Base-by-base conservation (phyloP, 2,797 vertebrate species). In the Luscinia luscinia region DNA sequence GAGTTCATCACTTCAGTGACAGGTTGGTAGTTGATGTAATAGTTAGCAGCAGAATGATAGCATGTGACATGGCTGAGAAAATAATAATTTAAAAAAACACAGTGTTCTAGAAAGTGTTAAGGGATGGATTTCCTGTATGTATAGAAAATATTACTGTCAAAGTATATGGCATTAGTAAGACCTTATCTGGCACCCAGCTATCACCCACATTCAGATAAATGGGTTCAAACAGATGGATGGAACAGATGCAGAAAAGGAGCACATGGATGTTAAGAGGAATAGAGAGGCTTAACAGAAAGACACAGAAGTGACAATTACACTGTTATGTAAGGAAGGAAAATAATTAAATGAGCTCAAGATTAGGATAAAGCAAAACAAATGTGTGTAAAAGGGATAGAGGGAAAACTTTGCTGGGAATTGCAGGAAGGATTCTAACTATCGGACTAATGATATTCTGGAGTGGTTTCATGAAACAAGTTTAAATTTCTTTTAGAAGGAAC, bases 161-260 rank as follows among this genome's bases (percentile, higher is more conserved):
- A 58, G 40, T 59, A 13, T 43, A 3, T 46, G 70, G 70, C 66
- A 72, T 85, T 64, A 49, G n/a, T 22, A 74, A 78, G 62, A 20
- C 30, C 62, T 78, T 68, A 16, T n/a, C 38, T 54, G n/a, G 38
- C 75, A 67, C 62, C 38, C 34, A 28, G 0, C 43, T 70, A 2
- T 84, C 69, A 52, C 54, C 73, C 30, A 8, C 49, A 4, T 46
- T 57, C 30, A 38, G 77, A 64, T 54, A 69, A 87, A 46, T 54
- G 40, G 63, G 26, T 84, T 57, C 27, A 38, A 57, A 63, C 82
- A 68, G 83, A 75, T 84, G 82, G 75, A 14, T 64, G 61, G 46
- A 87, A 87, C 87, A 89, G 93, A 92, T 87, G 89, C n/a, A 54
- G 51, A 15, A 43, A 84, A 84, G 62, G 58, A 57, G 64, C 79